Conservation (phyloP, 2,113 vertebrate genomes). For the Agelaius phoeniceus region DNA sequence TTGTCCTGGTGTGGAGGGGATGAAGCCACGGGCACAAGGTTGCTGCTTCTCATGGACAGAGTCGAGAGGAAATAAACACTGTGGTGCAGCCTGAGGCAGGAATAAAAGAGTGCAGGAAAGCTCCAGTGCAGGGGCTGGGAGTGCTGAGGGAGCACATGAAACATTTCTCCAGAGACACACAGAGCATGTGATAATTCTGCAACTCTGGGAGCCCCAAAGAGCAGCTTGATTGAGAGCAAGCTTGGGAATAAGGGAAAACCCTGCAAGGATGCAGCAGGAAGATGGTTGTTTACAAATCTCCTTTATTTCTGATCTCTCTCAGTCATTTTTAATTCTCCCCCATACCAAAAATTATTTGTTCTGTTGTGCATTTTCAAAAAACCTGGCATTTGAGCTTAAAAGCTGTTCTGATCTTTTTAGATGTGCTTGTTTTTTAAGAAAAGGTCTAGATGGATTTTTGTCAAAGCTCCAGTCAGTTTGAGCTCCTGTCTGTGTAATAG, state of each 20-base stretch:
- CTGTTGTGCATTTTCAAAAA: background rate
- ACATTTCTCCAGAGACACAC: background rate
- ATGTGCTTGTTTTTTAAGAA: conserved; percentile 28
- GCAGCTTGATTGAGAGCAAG: background rate
- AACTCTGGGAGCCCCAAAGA: background rate
- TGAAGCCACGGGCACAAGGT: background rate
- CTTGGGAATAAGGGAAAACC: background rate
- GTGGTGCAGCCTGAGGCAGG: background rate
- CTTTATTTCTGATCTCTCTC: background rate
- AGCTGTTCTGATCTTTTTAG: conserved; percentile 14
- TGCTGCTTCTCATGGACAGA: background rate
- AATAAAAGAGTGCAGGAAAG: background rate
- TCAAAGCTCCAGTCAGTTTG: background rate
- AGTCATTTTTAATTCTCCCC: background rate
- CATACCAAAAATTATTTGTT: background rate
- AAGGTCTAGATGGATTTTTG: conserved; percentile 18
- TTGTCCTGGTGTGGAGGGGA: rapidly evolving
- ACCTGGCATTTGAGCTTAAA: background rate
- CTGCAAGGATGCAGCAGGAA: background rate
- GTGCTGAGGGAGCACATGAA: background rate
- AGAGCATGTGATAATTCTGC: background rate
- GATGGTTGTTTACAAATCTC: background rate
- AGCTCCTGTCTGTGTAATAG: conserved; percentile 36
- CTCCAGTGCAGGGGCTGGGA: background rate
- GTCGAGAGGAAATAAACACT: background rate